phyloP scores from a whole-genome alignment of 2,888 invertebrate species.

The Calliopum simillimum region DNA sequence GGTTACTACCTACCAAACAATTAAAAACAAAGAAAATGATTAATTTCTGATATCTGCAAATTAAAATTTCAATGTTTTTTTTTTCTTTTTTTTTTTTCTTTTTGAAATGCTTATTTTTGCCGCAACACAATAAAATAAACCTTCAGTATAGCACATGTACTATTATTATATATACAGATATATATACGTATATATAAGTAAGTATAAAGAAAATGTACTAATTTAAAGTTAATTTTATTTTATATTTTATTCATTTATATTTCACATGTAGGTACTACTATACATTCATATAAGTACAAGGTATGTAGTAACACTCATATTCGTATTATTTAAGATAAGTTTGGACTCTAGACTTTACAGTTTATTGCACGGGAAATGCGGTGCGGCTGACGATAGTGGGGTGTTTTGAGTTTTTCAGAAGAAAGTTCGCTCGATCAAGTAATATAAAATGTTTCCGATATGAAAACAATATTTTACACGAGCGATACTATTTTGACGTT shows the following conservation, averaged over 20 bases:
- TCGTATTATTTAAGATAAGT: slow-evolving; percentile 45
- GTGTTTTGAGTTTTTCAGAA: neutral
- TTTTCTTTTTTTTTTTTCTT: neutral
- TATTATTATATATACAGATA: slow-evolving; percentile 11
- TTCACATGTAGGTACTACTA: neutral
- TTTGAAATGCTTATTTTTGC: neutral
- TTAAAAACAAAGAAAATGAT: slow-evolving; percentile 20
- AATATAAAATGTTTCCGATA: slow-evolving; percentile 14
- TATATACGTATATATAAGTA: slow-evolving; percentile 8
- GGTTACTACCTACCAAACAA: neutral
- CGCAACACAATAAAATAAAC: neutral
- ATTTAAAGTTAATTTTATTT: neutral
- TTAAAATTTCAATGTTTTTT: neutral
- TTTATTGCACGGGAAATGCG: neutral
- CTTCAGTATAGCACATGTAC: neutral
- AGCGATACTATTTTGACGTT: slow-evolving; percentile 28
- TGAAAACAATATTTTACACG: slow-evolving; percentile 11
- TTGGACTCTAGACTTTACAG: slow-evolving; percentile 46
- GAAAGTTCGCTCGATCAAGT: slow-evolving; percentile 10
- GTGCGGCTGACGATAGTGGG: neutral
- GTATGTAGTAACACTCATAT: too few species aligned
- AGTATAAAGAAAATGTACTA: slow-evolving; percentile 8
- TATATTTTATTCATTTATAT: neutral
- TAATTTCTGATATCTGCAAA: slow-evolving; percentile 26
- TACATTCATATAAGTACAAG: too few species aligned